Percentiles rank a stretch among this genome's conserved stretches.
Evolutionary conservation across 2,113 vertebrate genomes (phyloP).

Genomic region (Variabilichromis moorii): DNA sequence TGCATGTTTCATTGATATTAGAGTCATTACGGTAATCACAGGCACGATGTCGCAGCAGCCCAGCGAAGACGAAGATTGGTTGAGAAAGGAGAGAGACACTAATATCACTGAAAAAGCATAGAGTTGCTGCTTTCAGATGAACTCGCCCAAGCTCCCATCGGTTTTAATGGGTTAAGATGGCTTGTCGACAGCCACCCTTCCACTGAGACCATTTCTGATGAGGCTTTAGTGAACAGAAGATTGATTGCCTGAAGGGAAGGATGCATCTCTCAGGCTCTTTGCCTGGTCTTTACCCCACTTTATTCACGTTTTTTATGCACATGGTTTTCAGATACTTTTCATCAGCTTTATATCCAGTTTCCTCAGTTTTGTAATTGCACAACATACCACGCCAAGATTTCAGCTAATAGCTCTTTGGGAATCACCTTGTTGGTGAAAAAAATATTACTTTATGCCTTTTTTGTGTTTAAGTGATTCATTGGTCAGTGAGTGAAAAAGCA

Average conservation of each 20-base stretch:
- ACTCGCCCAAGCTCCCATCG: not conserved
- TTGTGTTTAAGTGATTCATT: not conserved
- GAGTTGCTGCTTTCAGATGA: not conserved
- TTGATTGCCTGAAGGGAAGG: not conserved
- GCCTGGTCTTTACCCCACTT: not conserved
- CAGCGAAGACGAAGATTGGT: not conserved
- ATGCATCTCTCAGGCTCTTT: not conserved
- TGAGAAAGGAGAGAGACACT: not conserved
- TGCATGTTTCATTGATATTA: not conserved
- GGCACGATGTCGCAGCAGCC: not conserved
- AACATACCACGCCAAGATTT: not conserved
- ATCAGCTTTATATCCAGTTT: not conserved
- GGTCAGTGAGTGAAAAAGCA: not conserved
- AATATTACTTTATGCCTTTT: not conserved
- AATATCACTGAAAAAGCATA: not conserved
- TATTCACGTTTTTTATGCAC: rapidly evolving
- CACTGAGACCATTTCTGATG: not conserved
- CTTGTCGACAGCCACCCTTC: not conserved
- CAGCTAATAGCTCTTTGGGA: not conserved
- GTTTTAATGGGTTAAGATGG: not conserved
- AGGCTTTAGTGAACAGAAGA: not conserved
- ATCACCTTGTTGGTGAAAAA: not conserved
- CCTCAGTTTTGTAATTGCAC: not conserved
- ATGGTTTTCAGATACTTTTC: not conserved
- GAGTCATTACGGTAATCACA: not conserved